Evolutionary conservation across 1,140 invertebrate genomes (phyloP).

Genomic region (Zaprionus vittiger): DNA sequence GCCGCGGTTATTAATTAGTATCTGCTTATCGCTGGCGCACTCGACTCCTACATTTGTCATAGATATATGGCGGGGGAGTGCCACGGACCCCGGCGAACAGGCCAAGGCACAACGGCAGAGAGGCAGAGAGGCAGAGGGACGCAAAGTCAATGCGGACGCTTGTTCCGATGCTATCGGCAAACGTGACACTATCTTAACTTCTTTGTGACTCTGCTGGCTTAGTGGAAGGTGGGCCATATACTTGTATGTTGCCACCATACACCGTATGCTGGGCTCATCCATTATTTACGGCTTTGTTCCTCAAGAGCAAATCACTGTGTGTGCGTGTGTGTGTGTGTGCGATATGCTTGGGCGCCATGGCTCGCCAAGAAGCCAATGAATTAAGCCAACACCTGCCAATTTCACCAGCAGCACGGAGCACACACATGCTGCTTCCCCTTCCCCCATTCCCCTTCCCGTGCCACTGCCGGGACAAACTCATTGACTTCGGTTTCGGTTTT

Average conservation of each 20-base stretch:
- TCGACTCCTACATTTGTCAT: slow-evolving; percentile 74
- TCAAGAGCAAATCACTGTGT: slow-evolving; percentile 4
- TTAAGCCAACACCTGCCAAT: slow-evolving; percentile 27
- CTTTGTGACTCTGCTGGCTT: slow-evolving; percentile 37
- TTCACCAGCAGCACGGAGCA: background rate
- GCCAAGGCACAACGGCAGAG: background rate
- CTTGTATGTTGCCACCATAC: background rate
- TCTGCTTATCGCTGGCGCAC: slow-evolving; percentile 71
- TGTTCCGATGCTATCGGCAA: slow-evolving; percentile 63
- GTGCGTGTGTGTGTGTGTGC: background rate
- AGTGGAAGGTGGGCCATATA: slow-evolving; percentile 26
- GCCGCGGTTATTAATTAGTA: slow-evolving; percentile 75
- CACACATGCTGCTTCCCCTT: too few species aligned
- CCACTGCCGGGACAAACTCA: slow-evolving; percentile 27
- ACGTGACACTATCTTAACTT: slow-evolving; percentile 70
- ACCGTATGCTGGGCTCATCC: slow-evolving; percentile 59
- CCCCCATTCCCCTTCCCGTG: too few species aligned
- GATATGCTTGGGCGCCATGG: background rate
- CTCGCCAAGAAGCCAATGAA: background rate
- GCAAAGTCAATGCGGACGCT: slow-evolving; percentile 29
- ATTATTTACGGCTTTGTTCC: slow-evolving; percentile 60
- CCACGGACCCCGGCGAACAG: slow-evolving; percentile 6
- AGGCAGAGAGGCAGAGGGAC: background rate
- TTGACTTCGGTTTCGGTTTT: slow-evolving; percentile 42
- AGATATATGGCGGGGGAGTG: slow-evolving; percentile 72